A percentile compares a stretch with the other conserved stretches of the same genome.
Evolutionary conservation across 2,797 vertebrate species (phyloP).

Genomic region (Lacerta bilineata): DNA sequence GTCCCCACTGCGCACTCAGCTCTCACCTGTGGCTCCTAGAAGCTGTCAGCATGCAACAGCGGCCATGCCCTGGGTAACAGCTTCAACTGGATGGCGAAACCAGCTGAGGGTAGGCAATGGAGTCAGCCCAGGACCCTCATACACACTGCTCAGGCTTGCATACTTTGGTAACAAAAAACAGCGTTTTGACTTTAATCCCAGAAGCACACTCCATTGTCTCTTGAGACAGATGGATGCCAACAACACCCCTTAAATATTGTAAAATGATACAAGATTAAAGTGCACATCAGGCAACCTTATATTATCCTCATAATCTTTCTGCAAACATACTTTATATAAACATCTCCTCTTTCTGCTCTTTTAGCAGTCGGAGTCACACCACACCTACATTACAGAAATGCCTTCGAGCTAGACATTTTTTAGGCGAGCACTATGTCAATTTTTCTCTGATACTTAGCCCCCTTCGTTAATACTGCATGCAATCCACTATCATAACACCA

Average conservation of each 20-base stretch:
- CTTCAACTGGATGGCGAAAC: too few species aligned
- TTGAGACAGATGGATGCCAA: too few species aligned
- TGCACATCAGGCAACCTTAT: neutral
- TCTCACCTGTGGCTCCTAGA: too few species aligned
- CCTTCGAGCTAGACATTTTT: conserved; percentile 35
- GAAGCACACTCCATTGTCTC: too few species aligned
- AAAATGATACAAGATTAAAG: conserved; percentile 4
- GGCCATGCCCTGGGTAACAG: too few species aligned
- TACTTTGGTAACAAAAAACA: too few species aligned
- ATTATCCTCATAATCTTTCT: neutral
- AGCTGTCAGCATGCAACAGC: too few species aligned
- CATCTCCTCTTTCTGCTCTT: conserved; percentile 1
- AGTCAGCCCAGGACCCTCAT: too few species aligned
- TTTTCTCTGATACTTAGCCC: neutral
- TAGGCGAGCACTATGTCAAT: conserved; percentile 29
- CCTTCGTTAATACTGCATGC: neutral
- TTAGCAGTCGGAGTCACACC: neutral
- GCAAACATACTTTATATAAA: neutral
- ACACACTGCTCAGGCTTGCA: too few species aligned
- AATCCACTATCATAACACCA: conserved; percentile 27
- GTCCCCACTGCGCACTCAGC: too few species aligned
- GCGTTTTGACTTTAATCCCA: too few species aligned
- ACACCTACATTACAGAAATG: neutral
- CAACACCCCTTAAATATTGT: neutral
- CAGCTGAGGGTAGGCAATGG: too few species aligned